Conservation (phyloP, 2,113 vertebrate genomes). For the Oceanodroma tethys region DNA sequence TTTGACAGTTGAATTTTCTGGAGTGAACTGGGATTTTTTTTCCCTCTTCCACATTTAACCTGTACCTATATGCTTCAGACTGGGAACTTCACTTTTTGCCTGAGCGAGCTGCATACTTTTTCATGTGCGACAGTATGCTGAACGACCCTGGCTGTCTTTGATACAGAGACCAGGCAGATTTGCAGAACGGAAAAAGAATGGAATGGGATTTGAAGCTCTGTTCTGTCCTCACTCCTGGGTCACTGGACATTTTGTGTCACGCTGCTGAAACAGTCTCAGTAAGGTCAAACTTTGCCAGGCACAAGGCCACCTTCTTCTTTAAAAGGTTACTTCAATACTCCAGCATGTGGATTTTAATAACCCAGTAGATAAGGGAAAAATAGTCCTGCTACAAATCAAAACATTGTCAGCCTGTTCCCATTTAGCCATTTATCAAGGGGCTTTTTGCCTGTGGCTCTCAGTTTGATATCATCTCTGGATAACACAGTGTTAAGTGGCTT, state of each 20-base stretch:
- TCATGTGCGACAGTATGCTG: not conserved
- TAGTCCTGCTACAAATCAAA: not conserved
- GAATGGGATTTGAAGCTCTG: not conserved
- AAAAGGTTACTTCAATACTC: constrained; percentile 7
- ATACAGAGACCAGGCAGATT: not conserved
- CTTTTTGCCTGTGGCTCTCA: not conserved
- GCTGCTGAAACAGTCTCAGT: not conserved
- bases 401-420: not conserved
- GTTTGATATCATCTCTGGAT: not conserved
- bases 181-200: not conserved
- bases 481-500: not conserved
- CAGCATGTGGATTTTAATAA: not conserved
- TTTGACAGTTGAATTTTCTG: not conserved
- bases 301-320: not conserved
- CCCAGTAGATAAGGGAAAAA: not conserved
- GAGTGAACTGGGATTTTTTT: not conserved
- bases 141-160: not conserved
- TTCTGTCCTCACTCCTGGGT: not conserved
- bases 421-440: not conserved
- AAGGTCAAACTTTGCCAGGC: not conserved
- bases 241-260: not conserved
- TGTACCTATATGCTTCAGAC: not conserved
- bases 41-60: not conserved
- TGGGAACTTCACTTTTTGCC: not conserved
- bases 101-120: not conserved